A percentile compares a stretch with the other conserved stretches of the same genome.
Conservation (phyloP, 2,113 vertebrate species). For the Phaethon lepturus region DNA sequence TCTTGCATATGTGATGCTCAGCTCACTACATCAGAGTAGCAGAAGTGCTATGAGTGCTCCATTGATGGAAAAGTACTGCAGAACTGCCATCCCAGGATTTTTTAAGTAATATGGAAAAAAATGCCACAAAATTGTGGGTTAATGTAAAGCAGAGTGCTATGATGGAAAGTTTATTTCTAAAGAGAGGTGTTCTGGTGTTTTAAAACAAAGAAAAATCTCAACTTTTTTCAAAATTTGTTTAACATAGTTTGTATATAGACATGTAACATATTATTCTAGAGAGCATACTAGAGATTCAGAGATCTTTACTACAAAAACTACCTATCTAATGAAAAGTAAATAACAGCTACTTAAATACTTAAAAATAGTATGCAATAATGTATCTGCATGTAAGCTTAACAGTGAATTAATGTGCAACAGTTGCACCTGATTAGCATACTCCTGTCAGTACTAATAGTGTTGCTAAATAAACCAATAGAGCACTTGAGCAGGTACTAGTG, state of each 20-base stretch:
- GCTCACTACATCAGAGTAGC: rapidly evolving
- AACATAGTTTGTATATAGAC: background rate
- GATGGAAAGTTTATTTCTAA: background rate
- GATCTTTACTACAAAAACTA: background rate
- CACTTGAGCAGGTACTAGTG: background rate
- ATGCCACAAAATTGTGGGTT: background rate
- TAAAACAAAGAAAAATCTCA: background rate
- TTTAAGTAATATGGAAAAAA: background rate
- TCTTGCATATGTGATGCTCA: background rate
- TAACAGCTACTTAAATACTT: background rate
- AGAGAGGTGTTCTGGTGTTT: background rate
- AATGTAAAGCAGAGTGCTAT: background rate
- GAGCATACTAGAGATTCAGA: background rate
- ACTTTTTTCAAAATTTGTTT: background rate
- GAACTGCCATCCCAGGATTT: background rate
- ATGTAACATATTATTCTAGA: background rate
- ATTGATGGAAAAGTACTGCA: background rate
- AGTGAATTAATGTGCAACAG: background rate
- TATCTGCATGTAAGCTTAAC: background rate
- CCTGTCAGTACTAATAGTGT: background rate
- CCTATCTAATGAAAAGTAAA: background rate
- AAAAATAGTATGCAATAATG: background rate
- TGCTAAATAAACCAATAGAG: background rate
- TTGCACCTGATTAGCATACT: background rate
- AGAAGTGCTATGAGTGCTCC: background rate